Base-by-base conservation (phyloP, 1,140 invertebrate species). In the Globodera rostochiensis region DNA sequence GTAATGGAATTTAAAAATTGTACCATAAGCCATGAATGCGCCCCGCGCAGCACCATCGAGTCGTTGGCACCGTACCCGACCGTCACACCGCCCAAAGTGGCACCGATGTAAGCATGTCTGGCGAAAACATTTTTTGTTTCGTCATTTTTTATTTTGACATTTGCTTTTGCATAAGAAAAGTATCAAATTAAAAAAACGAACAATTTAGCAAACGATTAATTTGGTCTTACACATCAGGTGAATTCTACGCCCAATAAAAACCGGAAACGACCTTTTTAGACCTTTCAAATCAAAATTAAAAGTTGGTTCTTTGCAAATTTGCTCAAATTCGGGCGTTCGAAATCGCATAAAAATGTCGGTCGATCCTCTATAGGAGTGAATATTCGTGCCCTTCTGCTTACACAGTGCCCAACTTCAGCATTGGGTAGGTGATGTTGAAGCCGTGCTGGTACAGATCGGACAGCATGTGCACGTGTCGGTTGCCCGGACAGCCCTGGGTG, bases 401-500 rank as follows among this genome's bases (percentile, higher is more conserved):
- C 87, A 87, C 80, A 57, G 66, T 78, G 73, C 86, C 88, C 11
- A 90, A 60, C 45, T 82, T 76, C 66, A 89, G 80, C 19, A 84
- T 89, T 45, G 88, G 88, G 82, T 87, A 89, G 25, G 88, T 88
- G n/a, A 89, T 84, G 77, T 90, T 88, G 79, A 89, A 78, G 19
- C 88, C 88, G 70, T 90, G 88, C 57, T 90, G 84, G 79, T 79
- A 90, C 11, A 89, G 82, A n/a, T 87, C 83, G 47, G 84, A 85
- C 25, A 90, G 77, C 6, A 89, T 36, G 46, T 87, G 85, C 36
- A 89, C 79, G 70, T 89, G 88, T 46, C 83, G 82, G 73, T 90
- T 90, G 21, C 86, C 87, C 15, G 88, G 85, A 75, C 88, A 89
- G 4, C 79, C 86, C 57, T 88, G 80, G 79, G 77, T 74, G 81